phyloP scores from a whole-genome alignment of 35 echinoderm and acorn worm species.

The Diadema setosum region DNA sequence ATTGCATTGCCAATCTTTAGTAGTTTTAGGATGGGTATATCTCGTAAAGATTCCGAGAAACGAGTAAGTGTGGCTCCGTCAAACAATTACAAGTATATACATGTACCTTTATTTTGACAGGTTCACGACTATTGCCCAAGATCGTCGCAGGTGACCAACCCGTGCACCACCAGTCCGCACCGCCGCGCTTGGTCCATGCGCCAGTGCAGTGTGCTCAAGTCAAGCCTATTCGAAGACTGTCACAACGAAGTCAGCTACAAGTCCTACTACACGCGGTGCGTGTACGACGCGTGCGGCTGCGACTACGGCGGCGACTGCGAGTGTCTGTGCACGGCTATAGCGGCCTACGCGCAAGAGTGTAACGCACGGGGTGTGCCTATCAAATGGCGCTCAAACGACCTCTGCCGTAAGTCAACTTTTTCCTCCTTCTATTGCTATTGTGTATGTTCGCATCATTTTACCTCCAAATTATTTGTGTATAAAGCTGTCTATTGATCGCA shows the following conservation, averaged over 20 bases:
- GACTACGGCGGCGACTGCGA: conserved; percentile 90
- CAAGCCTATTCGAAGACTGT: conserved; percentile 49
- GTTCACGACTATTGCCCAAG: conserved; percentile 58
- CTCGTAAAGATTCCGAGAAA: no score
- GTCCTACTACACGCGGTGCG: conserved; percentile 47
- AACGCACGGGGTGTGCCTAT: conserved; percentile 72
- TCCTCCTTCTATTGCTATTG: no score
- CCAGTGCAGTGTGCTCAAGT: conserved; percentile 69
- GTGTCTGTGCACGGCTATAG: conserved; percentile 87
- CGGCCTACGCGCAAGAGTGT: conserved; percentile 77
- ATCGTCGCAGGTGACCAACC: conserved; percentile 29
- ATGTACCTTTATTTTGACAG: no score
- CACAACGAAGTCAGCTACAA: conserved; percentile 36
- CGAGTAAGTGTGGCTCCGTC: no score
- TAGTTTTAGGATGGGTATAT: no score
- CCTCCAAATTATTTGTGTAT: not conserved
- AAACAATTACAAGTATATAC: no score
- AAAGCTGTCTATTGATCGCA: no score
- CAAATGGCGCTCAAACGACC: conserved; percentile 63
- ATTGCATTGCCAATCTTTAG: no score
- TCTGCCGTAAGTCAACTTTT: conserved; percentile 91
- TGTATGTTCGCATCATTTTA: no score
- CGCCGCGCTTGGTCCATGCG: conserved; percentile 68
- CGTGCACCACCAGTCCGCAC: conserved; percentile 53
- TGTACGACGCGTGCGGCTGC: conserved; percentile 86